Evolutionary conservation across 2,113 vertebrate species (phyloP).

Genomic region (Oenanthe oenanthe): DNA sequence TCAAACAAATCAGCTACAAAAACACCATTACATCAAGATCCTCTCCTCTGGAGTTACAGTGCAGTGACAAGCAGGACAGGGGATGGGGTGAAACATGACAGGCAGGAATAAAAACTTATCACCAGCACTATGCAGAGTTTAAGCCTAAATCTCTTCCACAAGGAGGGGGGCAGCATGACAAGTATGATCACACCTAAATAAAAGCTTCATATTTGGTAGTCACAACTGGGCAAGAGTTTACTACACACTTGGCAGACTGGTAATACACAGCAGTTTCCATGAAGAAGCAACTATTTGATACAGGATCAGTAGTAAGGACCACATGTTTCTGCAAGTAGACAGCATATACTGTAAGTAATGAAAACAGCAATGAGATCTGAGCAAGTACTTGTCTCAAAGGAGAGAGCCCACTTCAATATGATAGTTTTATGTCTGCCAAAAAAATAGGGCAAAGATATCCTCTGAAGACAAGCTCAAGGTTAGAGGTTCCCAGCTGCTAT

Average conservation of each 20-base stretch:
- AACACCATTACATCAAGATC: neutral
- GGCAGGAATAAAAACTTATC: neutral
- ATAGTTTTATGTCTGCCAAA: neutral
- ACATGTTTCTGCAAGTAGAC: neutral
- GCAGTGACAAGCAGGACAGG: neutral
- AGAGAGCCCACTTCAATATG: neutral
- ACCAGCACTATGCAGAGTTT: neutral
- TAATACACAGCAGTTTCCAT: neutral
- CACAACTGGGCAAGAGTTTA: neutral
- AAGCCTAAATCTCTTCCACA: neutral
- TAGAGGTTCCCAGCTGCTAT: neutral
- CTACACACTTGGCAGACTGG: neutral
- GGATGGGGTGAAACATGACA: neutral
- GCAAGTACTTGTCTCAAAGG: neutral
- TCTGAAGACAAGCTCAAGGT: neutral
- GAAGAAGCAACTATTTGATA: neutral
- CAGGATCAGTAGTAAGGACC: neutral
- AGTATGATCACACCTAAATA: neutral
- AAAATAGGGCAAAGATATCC: neutral
- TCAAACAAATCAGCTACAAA: conserved; percentile 8
- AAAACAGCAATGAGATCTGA: neutral
- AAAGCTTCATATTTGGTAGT: neutral
- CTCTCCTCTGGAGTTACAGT: neutral
- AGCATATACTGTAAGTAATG: neutral
- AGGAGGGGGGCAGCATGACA: accelerated